Evolutionary conservation across 1,140 invertebrate genomes (phyloP).

Genomic region (Pseudomyrmex pallidus): DNA sequence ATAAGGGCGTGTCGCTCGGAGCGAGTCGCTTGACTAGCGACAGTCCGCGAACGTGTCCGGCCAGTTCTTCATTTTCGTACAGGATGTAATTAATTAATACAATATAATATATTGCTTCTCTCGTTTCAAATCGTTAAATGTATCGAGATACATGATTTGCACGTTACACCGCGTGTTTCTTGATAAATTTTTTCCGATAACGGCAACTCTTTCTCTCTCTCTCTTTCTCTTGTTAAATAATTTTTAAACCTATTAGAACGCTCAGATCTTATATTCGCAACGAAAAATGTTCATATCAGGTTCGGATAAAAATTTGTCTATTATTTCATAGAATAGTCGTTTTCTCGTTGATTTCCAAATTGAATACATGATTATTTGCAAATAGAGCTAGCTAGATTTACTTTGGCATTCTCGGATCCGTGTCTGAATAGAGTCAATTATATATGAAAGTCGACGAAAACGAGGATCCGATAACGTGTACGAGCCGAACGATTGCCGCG

Average conservation of each 20-base stretch:
- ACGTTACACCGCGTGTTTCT: too few species aligned
- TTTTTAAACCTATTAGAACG: not conserved
- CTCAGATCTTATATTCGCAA: not conserved
- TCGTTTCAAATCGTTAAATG: not conserved
- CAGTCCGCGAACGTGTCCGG: not conserved
- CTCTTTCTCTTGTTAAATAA: too few species aligned
- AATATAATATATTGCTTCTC: not conserved
- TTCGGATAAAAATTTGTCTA: not conserved
- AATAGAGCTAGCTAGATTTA: conserved; percentile 29
- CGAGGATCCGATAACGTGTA: conserved; percentile 39
- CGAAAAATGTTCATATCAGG: not conserved
- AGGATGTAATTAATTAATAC: conserved; percentile 12
- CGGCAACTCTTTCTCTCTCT: too few species aligned
- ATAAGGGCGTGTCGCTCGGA: conserved; percentile 38
- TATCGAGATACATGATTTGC: too few species aligned
- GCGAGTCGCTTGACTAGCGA: not conserved
- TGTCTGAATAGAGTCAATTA: conserved; percentile 51
- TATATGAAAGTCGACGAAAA: conserved; percentile 40
- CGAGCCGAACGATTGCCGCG: conserved; percentile 35
- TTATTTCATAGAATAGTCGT: conserved; percentile 21
- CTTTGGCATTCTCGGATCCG: not conserved
- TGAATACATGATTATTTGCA: conserved; percentile 44
- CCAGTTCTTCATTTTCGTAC: not conserved
- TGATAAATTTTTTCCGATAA: too few species aligned
- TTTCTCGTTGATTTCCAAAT: conserved; percentile 1